phyloP scores from a whole-genome alignment of 2,113 vertebrate species.

The Ictalurus furcatus region DNA sequence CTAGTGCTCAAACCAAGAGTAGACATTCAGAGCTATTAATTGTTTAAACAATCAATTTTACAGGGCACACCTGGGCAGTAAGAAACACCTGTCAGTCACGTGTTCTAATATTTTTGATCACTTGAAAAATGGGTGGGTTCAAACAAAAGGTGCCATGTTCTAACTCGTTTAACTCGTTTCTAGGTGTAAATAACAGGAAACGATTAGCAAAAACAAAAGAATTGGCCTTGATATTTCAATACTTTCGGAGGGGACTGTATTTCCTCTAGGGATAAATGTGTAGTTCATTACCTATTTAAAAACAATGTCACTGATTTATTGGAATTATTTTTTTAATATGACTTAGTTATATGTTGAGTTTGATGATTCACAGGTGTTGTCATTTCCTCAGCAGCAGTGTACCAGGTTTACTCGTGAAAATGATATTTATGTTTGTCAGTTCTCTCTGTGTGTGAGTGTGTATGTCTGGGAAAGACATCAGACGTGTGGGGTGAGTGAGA shows the following conservation, averaged over 20 bases:
- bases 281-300: background rate
- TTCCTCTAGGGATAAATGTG: background rate
- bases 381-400: slow-evolving; percentile 1
- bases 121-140: background rate
- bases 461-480: slow-evolving; percentile 47
- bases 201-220: background rate
- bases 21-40: background rate
- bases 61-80: too few species aligned
- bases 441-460: slow-evolving; percentile 3
- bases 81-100: too few species aligned
- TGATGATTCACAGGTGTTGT: slow-evolving; percentile 29
- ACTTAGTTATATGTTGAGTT: background rate
- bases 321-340: background rate
- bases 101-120: too few species aligned
- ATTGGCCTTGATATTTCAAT: background rate
- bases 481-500: slow-evolving; percentile 17
- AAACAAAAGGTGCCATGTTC: background rate
- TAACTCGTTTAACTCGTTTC: background rate
- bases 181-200: background rate
- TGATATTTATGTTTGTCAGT: slow-evolving; percentile 39
- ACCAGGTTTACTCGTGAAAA: slow-evolving; percentile 3
- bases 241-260: background rate
- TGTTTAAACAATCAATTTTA: background rate
- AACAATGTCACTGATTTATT: background rate
- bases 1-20: background rate